A percentile compares a stretch with the other conserved stretches of the same genome.
Evolutionary conservation across 35 echinoderm and acorn worm genomes (phyloP).

Genomic region (Holothuria glaberrima): DNA sequence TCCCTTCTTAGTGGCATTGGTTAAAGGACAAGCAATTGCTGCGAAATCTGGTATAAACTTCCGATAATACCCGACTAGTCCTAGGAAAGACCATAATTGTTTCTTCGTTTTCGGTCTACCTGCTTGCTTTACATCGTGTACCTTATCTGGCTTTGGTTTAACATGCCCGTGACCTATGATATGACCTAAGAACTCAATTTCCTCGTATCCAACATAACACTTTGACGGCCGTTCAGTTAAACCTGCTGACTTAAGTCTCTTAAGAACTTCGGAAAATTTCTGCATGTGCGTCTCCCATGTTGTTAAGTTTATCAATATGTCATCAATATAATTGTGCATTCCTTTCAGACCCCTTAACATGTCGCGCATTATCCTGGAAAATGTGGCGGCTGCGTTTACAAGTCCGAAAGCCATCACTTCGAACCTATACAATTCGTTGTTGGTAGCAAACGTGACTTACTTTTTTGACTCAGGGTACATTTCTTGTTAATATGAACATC

Average conservation of each 20-base stretch:
- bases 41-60: background rate
- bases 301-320: constrained; percentile 5
- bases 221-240: constrained; percentile 67
- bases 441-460: constrained; percentile 46
- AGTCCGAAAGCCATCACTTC: constrained; percentile 68
- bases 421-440: constrained; percentile 36
- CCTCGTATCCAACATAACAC: constrained; percentile 46
- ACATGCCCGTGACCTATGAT: background rate
- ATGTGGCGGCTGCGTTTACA: constrained; percentile 60
- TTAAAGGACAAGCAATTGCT: background rate
- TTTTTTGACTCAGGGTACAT: constrained; percentile 16
- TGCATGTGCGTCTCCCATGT: constrained; percentile 65
- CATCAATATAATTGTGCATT: constrained; percentile 41
- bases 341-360: constrained; percentile 16
- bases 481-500: constrained; percentile 2
- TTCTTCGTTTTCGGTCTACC: background rate
- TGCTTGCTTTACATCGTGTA: background rate
- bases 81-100: background rate
- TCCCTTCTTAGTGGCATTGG: constrained; percentile 55
- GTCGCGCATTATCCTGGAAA: constrained; percentile 64
- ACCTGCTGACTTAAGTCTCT: constrained; percentile 47
- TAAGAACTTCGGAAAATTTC: constrained; percentile 41
- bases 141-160: constrained; percentile 1
- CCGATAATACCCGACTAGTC: no score
- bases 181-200: constrained; percentile 20